Evolutionary conservation across 2,113 vertebrate genomes (phyloP), one percentile per base, ranked within the genome.

Genomic region (Neopipo cinnamomea): DNA sequence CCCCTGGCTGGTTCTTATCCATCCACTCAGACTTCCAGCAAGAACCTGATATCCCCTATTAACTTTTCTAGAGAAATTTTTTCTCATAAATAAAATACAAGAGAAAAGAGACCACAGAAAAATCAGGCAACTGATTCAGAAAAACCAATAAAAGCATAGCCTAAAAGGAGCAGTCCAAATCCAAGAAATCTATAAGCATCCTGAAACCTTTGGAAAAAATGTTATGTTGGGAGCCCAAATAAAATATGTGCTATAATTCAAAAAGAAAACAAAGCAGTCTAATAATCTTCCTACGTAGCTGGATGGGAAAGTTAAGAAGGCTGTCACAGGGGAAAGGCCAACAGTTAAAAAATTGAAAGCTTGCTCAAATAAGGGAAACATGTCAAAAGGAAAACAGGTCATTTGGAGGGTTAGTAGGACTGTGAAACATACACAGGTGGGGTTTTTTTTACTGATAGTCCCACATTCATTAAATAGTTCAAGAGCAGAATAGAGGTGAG

Each of bases 251-350:
- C 6, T 33, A 77, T 74, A 91, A 88, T 86, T 91, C 85, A 58
- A 80, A 88, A 80, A 75, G 59, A 86, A 95, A 93, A 94, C 27
- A 93, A 95, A 88, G 27, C 20, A 78, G 30, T 79, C 27, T 88
- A 85, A 79, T 88, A 93, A 89, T 41, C 10, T 28, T 19, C 5
- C 47, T 81, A 28, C 31, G 19, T 62, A 68, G 72, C 46, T 94
- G 39, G 77, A 56, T 0, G 1, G 62, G 33, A 85, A 76, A 72
- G n/a, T 65, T 88, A 94, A 93, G 85, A 58, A 89, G 39, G 35
- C 30, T 95, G 92, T 82, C 81, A 85, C 5, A 67, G 16, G 56
- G n/a, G 76, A 93, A 91, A 72, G 74, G 66, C 93, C 85, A 85
- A 49, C 35, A 76, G 49, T 44, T 65, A 52, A 91, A 91, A 94